A percentile compares a stretch with the other conserved stretches of the same genome.
These are phyloP conservation scores for Hydropsyche betteni DNA, from an alignment of 2,888 invertebrate genomes.

Conservation along the genomic window DNA sequence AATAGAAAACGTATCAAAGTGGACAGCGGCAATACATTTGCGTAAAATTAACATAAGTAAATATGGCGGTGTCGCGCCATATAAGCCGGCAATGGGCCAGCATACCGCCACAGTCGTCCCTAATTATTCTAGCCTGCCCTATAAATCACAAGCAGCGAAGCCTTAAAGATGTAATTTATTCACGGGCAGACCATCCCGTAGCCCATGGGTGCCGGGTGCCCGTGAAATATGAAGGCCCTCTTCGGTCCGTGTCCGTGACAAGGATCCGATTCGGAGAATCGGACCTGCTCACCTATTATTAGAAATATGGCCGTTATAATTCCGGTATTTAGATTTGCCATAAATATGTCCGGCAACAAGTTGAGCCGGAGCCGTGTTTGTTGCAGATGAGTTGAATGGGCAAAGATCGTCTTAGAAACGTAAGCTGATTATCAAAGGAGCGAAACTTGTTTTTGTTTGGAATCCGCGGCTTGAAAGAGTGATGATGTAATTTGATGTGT, in stretches of 20 bases:
- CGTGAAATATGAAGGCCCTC: conserved; percentile 36
- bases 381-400: too few species aligned
- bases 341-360: too few species aligned
- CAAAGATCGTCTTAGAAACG: too few species aligned
- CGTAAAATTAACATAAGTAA: conserved; percentile 30
- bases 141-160: conserved; percentile 43
- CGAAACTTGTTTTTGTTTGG: too few species aligned
- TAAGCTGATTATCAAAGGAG: too few species aligned
- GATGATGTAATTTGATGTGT: too few species aligned
- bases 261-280: conserved; percentile 26
- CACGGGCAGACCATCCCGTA: conserved; percentile 34
- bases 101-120: conserved; percentile 23
- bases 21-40: neutral
- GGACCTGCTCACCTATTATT: neutral
- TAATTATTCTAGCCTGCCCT: conserved; percentile 38
- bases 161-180: conserved; percentile 45
- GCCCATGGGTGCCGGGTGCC: conserved; percentile 27
- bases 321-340: too few species aligned
- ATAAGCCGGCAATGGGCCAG: conserved; percentile 26
- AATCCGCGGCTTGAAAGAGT: too few species aligned
- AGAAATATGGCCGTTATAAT: too few species aligned
- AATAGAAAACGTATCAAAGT: neutral
- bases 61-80: conserved; percentile 25
- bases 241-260: conserved; percentile 27
- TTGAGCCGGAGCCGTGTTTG: too few species aligned